phyloP scores from a whole-genome alignment of 2,888 invertebrate genomes.

The Caenorhabditis angaria region DNA sequence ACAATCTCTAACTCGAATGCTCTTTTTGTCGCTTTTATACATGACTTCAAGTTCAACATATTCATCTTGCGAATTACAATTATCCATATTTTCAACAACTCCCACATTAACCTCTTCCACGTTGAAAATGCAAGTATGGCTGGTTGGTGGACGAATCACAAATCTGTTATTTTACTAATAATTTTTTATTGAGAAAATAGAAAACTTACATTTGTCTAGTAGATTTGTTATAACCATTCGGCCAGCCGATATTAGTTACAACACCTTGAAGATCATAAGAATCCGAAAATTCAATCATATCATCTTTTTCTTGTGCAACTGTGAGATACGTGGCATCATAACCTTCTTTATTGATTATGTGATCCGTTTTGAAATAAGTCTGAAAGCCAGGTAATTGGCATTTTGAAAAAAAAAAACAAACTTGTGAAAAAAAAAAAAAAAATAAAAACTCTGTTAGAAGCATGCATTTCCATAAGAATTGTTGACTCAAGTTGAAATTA shows the following conservation, averaged over 20 bases:
- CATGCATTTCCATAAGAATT: constrained; percentile 8
- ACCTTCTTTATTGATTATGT: constrained; percentile 44
- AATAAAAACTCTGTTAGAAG: background rate
- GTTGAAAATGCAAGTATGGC: constrained; percentile 45
- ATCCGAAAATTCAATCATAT: constrained; percentile 48
- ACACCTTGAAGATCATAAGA: constrained; percentile 56
- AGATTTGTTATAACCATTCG: constrained; percentile 45
- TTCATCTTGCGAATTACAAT: constrained; percentile 27
- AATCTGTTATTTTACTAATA: constrained; percentile 30
- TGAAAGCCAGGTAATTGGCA: constrained; percentile 6
- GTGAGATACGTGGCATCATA: constrained; percentile 59
- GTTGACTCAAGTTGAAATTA: background rate
- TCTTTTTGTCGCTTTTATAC: constrained; percentile 7
- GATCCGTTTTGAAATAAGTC: constrained; percentile 47
- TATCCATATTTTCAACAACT: background rate
- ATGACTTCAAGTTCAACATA: constrained; percentile 36
- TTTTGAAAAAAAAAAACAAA: background rate
- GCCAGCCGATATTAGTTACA: constrained; percentile 60
- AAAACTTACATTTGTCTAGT: constrained; percentile 36
- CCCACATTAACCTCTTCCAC: constrained; percentile 41
- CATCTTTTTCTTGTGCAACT: constrained; percentile 23
- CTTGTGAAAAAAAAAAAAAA: background rate
- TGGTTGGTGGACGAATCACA: constrained; percentile 51
- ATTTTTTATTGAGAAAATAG: background rate
- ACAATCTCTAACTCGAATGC: constrained; percentile 26